These are phyloP conservation scores for Acronicta alni DNA, from an alignment of 2,888 invertebrate species.

Conservation along the genomic window DNA sequence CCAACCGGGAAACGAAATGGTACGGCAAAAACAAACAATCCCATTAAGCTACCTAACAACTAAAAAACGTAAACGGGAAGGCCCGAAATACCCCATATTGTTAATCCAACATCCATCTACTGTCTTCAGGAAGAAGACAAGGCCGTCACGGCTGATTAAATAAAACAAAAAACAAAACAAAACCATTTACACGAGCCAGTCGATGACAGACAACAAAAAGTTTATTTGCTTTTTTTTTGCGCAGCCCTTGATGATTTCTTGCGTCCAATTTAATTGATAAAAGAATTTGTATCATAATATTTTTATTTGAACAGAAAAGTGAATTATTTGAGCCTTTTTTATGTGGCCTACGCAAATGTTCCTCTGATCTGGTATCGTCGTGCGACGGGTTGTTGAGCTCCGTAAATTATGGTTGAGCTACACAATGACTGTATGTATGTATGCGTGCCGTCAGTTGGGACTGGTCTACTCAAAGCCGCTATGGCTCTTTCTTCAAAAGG, in stretches of 20 bases:
- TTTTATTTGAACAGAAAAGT: slow-evolving; percentile 3
- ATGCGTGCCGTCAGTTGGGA: no score
- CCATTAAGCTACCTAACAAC: slow-evolving; percentile 15
- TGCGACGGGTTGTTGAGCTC: no score
- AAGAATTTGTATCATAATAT: slow-evolving; percentile 17
- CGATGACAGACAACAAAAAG: slow-evolving; percentile 62
- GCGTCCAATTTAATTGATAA: slow-evolving; percentile 4
- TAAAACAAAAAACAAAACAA: slow-evolving; percentile 58
- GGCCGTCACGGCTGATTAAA: slow-evolving; percentile 62
- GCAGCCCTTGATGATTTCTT: slow-evolving; percentile 44
- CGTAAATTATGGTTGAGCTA: no score
- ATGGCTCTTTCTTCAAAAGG: no score
- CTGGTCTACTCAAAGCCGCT: no score
- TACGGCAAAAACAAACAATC: slow-evolving; percentile 38
- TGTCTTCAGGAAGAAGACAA: slow-evolving; percentile 63
- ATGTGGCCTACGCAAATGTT: no score
- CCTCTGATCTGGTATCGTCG: no score
- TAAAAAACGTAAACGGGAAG: slow-evolving; percentile 31
- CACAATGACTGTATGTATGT: no score
- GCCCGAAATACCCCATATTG: slow-evolving; percentile 37
- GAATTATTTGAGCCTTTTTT: no score
- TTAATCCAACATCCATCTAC: slow-evolving; percentile 33
- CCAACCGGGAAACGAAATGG: slow-evolving; percentile 43
- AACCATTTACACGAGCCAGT: slow-evolving; percentile 57
- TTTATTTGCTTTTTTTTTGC: slow-evolving; percentile 58